Evolutionary conservation across 2,888 invertebrate species (phyloP), one percentile per base, ranked within the genome.

Genomic region (Perizoma affinitatum): DNA sequence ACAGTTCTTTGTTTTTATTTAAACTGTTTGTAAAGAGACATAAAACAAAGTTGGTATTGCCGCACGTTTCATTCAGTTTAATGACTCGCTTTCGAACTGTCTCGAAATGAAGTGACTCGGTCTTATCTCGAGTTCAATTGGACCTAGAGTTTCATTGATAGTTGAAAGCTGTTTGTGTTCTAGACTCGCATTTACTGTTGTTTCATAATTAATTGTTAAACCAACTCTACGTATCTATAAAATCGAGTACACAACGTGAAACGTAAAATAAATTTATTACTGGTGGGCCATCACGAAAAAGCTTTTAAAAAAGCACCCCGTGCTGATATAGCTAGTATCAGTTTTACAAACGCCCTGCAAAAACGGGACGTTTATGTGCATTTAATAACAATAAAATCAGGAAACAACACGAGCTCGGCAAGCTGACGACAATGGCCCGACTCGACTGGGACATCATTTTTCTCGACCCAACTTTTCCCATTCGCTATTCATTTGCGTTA

Each of bases 401-500:
- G 71, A 79, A 83, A 80, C 83, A 84, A 79, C 76, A 73, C 72
- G 75, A 79, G 72, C 75, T 73, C 75, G 74, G 74, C 72, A 76
- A 73, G 78, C 71, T 76, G 73, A 71, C 78, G 81, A 87, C 86
- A 87, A 86, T 84, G 76, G 81, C 78, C 73, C 76, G 73, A 73
- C 79, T 79, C 83, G 84, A 84, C 80, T 85, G 86, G 86, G 87
- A 88, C 91, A 90, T 89, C 88, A 90, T 91, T 92, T 92, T 92
- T 91, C 90, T 88, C 88, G 77, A 76, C 81, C 78, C 84, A 92
- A 92, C 92, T 92, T 92, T 91, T 84, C 90, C 88, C 90, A 91
- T 91, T 92, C 90, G 87, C 89, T 92, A 91, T 92, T 92, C 92
- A 92, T 92, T 91, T 90, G 90, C 88, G 91, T 92, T 91, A 90